These are phyloP conservation scores for Periophthalmus modestus DNA, from an alignment of 2,113 vertebrate species.

Conservation along the genomic window DNA sequence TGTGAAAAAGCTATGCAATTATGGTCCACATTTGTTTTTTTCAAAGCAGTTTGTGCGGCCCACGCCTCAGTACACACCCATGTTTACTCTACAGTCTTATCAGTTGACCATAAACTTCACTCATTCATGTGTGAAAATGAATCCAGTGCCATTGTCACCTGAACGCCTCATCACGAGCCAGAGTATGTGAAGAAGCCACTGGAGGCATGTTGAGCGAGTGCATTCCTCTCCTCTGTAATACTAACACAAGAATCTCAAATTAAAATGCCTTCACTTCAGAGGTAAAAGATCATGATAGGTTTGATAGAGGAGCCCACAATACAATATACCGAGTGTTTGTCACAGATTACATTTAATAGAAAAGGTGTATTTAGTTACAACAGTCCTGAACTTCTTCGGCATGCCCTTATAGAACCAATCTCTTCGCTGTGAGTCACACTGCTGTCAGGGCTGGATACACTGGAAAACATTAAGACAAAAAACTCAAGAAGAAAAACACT, in stretches of 20 bases:
- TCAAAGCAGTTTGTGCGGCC: slow-evolving; percentile 13
- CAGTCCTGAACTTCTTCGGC: background rate
- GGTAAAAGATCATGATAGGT: background rate
- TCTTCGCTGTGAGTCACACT: background rate
- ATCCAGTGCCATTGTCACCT: slow-evolving; percentile 3
- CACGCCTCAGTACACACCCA: slow-evolving; percentile 15
- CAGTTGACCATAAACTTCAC: background rate
- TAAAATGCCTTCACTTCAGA: background rate
- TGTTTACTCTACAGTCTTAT: slow-evolving; percentile 1
- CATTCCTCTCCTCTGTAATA: background rate
- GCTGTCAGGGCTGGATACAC: background rate
- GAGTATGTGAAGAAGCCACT: slow-evolving; percentile 21
- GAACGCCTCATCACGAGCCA: background rate
- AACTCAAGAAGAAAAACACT: too few relatives aligned
- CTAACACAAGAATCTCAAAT: background rate
- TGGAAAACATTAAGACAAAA: too few relatives aligned
- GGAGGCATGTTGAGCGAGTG: slow-evolving; percentile 4
- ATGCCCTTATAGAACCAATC: background rate
- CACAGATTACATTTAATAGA: background rate
- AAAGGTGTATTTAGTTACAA: background rate
- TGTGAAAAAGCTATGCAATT: too few relatives aligned
- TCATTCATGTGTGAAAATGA: background rate
- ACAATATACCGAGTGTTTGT: background rate
- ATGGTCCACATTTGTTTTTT: background rate
- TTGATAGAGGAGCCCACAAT: background rate